Evolutionary conservation across 2,113 vertebrate genomes (phyloP).

Genomic region (Australoheros scitulus): DNA sequence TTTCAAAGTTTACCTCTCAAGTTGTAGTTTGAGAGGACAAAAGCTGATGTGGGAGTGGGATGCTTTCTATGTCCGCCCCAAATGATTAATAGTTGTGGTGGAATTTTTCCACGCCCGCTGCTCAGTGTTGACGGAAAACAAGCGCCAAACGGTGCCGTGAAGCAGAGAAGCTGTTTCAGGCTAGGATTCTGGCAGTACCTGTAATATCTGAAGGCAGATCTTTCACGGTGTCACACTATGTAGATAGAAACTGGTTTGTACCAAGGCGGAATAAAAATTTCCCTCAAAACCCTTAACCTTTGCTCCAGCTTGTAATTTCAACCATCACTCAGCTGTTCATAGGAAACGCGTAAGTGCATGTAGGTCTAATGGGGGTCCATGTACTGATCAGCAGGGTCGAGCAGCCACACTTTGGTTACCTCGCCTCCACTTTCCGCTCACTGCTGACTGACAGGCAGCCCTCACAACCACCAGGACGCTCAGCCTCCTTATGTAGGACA

Average conservation of each 20-base stretch:
- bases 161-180: conserved; percentile 58
- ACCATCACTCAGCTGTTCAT: conserved; percentile 78
- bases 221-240: neutral
- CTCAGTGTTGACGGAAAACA: conserved; percentile 77
- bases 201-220: neutral
- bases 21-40: conserved; percentile 77
- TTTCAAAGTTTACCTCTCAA: conserved; percentile 71
- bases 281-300: conserved; percentile 4
- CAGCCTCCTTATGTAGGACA: conserved; percentile 79
- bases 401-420: conserved; percentile 68
- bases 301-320: conserved; percentile 79
- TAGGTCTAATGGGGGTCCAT: conserved; percentile 76
- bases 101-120: conserved; percentile 78
- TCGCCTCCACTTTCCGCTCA: conserved; percentile 76
- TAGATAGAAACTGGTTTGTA: neutral
- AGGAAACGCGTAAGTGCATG: conserved; percentile 78
- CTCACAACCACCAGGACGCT: conserved; percentile 77
- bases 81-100: conserved; percentile 86
- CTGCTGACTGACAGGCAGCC: conserved; percentile 76
- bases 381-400: conserved; percentile 78
- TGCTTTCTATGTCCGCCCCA: conserved; percentile 76
- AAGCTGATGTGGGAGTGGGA: conserved; percentile 74
- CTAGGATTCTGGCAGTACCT: conserved; percentile 21
- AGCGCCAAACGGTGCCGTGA: conserved; percentile 72
- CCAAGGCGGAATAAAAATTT: rapidly evolving